Evolutionary conservation across 92 coral and sea anemone genomes (phyloP).

Genomic region (Epizoanthus scotinus): DNA sequence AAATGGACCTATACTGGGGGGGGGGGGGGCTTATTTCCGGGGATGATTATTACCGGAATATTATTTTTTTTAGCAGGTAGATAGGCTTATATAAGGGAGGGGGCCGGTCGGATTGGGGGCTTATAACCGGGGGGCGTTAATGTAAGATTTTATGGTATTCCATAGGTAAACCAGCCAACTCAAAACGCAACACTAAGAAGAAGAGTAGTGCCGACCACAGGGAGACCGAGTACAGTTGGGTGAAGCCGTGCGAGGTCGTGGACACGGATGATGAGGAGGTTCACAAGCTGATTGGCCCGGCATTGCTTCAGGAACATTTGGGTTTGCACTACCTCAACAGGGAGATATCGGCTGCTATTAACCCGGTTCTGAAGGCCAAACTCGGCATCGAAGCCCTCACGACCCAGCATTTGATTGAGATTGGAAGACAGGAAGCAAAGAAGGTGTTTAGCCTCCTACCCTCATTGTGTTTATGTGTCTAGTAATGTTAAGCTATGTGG

Average conservation of each 20-base stretch:
- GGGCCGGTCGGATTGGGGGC: too few species aligned
- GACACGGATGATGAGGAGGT: conserved; percentile 63
- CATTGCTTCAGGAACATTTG: conserved; percentile 66
- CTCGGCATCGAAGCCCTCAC: conserved; percentile 82
- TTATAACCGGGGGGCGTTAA: too few species aligned
- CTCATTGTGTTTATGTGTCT: not conserved
- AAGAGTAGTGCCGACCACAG: not conserved
- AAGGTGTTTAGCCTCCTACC: conserved; percentile 13
- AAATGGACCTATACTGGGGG: too few species aligned
- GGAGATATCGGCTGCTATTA: conserved; percentile 61
- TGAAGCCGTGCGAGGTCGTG: conserved; percentile 76
- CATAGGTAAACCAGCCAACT: not conserved
- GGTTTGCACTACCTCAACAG: conserved; percentile 73
- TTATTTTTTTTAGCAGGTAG: too few species aligned
- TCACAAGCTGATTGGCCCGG: conserved; percentile 57
- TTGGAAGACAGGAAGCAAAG: conserved; percentile 61
- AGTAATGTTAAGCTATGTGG: too few species aligned
- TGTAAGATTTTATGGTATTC: too few species aligned
- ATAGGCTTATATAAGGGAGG: too few species aligned
- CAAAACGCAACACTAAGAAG: not conserved
- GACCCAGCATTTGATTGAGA: conserved; percentile 76
- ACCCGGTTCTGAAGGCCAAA: conserved; percentile 74
- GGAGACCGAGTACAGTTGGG: conserved; percentile 58
- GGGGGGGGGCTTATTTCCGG: too few species aligned
- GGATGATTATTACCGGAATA: too few species aligned